Base-by-base conservation (phyloP, 1,140 invertebrate genomes). In the Oreohelix idahoensis region DNA sequence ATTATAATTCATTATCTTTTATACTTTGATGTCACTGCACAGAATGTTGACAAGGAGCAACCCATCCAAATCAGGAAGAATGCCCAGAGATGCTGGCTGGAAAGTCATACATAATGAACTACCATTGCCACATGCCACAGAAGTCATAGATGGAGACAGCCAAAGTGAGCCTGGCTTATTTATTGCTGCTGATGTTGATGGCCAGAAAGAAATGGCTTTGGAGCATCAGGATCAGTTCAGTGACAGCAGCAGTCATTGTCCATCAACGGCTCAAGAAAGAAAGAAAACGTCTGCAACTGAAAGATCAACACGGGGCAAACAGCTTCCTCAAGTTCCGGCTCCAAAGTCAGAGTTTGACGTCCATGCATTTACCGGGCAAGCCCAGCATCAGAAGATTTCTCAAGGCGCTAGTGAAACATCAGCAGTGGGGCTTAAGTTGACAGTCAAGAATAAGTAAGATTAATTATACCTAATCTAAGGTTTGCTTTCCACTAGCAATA, bases 41-140 rank as follows among this genome's bases (percentile, higher is more conserved):
- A 80, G 79, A 51, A 70, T 70, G 35, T 38, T 84, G 20, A 79
- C 83, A 32, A 63, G 83, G 15, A 78, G 77, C 29, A 79, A 78
- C 66, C 74, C 77, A 4, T 70, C 83, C 26, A 84, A 84, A 45
- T 36, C 35, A 8, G 83, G 66, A 53, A n/a, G 29, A 26, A 26
- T 77, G 29, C n/a, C 49, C 15, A 81, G 71, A n/a, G 71, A 74
- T 36, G 39, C 82, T 71, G 32, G 79, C 15, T 63, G 38, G 79
- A 80, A 80, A 26, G 79, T 80, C 5, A 49, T 71, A 8, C 79
- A 51, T 35, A 79, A 69, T 69, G 77, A 79, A 13, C 32, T 77
- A 45, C 49, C 75, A 38, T 29, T 29, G 8, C 26, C 42, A 29
- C 49, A 38, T 15, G n/a, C 1, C 4, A 20, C 2, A 81, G 29